phyloP scores from a whole-genome alignment of 2,797 vertebrate species.

The Caiman crocodilus region DNA sequence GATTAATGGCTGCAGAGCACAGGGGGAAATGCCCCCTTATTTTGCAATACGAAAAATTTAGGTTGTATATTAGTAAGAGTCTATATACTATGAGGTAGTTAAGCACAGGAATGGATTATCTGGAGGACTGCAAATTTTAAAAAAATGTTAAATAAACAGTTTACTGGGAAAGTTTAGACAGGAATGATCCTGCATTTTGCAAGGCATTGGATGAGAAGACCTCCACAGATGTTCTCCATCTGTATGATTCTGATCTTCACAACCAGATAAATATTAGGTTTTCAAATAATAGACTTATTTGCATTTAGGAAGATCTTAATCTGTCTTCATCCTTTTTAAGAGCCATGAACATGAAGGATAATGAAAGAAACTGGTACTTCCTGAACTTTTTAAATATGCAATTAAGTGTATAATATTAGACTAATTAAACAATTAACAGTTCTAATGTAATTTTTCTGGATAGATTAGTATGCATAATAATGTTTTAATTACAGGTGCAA shows the following conservation, averaged over 20 bases:
- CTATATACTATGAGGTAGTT: no score
- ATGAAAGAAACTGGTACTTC: not conserved
- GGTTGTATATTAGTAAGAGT: no score
- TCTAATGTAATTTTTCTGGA: slow-evolving; percentile 27
- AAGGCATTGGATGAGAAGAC: not conserved
- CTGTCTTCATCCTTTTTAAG: not conserved
- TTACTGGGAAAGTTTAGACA: no score
- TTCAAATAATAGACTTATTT: not conserved
- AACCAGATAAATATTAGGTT: not conserved
- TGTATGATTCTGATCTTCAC: not conserved
- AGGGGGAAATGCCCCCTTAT: no score
- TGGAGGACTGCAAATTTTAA: no score
- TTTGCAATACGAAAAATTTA: no score
- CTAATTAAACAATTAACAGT: slow-evolving; percentile 43
- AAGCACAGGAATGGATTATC: no score
- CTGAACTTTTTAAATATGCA: not conserved
- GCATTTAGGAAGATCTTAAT: not conserved
- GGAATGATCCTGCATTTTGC: no score
- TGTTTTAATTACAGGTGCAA: slow-evolving; percentile 3
- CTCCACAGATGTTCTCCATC: not conserved
- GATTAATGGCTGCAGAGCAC: no score
- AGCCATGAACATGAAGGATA: not conserved
- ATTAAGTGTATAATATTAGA: not conserved
- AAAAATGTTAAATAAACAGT: no score
- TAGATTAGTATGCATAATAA: not conserved